These are phyloP conservation scores for Pygoscelis antarcticus DNA, from an alignment of 2,113 vertebrate genomes.

Conservation along the genomic window DNA sequence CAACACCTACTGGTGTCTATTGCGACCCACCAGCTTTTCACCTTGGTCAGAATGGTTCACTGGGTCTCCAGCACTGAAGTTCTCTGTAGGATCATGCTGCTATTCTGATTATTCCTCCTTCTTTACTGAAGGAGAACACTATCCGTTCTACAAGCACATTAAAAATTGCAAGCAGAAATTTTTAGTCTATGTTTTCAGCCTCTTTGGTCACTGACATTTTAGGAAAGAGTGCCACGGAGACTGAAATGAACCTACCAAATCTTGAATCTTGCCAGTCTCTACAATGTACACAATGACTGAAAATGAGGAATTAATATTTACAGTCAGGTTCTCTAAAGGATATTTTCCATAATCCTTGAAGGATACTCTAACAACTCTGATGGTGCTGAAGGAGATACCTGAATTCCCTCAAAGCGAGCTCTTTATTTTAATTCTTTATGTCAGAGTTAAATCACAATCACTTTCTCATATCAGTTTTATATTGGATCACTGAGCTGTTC, in stretches of 20 bases:
- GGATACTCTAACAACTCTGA: neutral
- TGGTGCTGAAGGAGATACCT: neutral
- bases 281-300: neutral
- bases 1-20: neutral
- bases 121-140: neutral
- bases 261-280: neutral
- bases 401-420: neutral
- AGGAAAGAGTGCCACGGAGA: neutral
- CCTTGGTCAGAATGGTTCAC: neutral
- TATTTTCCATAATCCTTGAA: slow-evolving; percentile 4
- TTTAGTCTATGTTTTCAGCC: neutral
- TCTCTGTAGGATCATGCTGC: neutral
- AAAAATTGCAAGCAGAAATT: neutral
- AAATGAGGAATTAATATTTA: neutral
- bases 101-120: neutral
- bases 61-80: neutral
- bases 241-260: neutral
- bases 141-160: neutral
- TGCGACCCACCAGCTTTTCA: neutral
- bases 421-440: neutral
- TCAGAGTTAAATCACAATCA: neutral
- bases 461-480: neutral
- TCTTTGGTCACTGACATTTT: neutral
- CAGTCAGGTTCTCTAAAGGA: neutral
- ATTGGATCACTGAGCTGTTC: neutral